Evolutionary conservation across 2,888 invertebrate genomes (phyloP).

Genomic region (Podotricha telesiphe): DNA sequence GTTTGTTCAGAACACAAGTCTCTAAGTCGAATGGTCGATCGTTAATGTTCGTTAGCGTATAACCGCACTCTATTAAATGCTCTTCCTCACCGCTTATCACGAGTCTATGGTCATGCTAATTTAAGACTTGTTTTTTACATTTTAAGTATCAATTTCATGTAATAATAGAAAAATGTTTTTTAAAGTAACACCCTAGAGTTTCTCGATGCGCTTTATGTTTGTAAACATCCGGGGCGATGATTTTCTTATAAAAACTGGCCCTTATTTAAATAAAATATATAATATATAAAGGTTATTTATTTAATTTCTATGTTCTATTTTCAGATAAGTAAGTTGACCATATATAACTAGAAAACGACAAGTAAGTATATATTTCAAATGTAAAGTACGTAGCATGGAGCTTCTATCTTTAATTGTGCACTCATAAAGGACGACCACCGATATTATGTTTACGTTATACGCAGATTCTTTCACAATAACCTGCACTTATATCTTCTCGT

Average conservation of each 20-base stretch:
- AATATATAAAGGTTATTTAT: too few relatives aligned
- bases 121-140: conserved; percentile 28
- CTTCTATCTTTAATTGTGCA: neutral
- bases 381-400: neutral
- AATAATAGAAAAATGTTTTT: conserved; percentile 22
- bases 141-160: conserved; percentile 30
- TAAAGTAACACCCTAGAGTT: conserved; percentile 22
- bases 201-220: conserved; percentile 23
- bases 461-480: too few relatives aligned
- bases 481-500: too few relatives aligned
- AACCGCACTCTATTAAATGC: conserved; percentile 44
- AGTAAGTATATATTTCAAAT: neutral
- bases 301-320: neutral
- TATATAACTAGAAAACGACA: neutral
- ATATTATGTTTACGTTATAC: too few relatives aligned
- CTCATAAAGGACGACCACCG: too few relatives aligned
- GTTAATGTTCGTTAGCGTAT: conserved; percentile 41
- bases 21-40: conserved; percentile 36
- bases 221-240: conserved; percentile 15
- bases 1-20: conserved; percentile 32
- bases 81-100: conserved; percentile 46
- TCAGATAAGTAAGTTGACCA: neutral
- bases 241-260: neutral
- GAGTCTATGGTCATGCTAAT: conserved; percentile 34
- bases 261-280: too few relatives aligned